Conservation (phyloP, 2,113 vertebrate genomes). For the Actenoides lindsayi region DNA sequence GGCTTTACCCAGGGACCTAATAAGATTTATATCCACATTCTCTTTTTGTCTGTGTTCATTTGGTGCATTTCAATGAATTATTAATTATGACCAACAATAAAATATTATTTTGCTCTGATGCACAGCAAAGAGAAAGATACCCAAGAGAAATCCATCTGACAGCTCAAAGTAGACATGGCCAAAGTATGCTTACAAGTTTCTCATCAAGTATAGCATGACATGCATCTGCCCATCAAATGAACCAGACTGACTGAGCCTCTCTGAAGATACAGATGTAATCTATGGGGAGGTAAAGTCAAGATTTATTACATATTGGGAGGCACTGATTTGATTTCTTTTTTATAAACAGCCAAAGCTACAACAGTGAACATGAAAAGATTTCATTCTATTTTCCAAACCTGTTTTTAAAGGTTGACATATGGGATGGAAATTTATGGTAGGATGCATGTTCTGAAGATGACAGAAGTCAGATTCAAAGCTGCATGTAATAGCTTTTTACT, state of each 20-base stretch:
- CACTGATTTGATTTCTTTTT: constrained; percentile 49
- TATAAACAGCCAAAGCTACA: constrained; percentile 33
- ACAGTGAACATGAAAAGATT: constrained; percentile 33
- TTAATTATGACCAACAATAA: constrained; percentile 83
- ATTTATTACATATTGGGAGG: constrained; percentile 43
- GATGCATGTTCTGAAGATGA: constrained; percentile 1
- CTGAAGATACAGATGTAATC: constrained; percentile 69
- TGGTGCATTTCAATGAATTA: constrained; percentile 82
- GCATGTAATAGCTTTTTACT: constrained; percentile 3
- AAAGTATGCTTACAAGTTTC: constrained; percentile 61
- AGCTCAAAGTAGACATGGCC: constrained; percentile 66
- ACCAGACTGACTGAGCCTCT: constrained; percentile 63
- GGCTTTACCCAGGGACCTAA: constrained; percentile 74
- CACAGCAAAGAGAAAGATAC: constrained; percentile 69
- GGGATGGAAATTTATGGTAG: background rate
- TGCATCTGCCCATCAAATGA: constrained; percentile 73
- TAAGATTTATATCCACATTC: constrained; percentile 76
- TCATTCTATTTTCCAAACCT: constrained; percentile 10
- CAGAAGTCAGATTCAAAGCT: constrained; percentile 23
- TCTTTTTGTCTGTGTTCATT: constrained; percentile 67
- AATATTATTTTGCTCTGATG: constrained; percentile 81
- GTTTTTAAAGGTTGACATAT: constrained; percentile 37
- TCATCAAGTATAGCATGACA: constrained; percentile 58
- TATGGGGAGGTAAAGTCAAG: constrained; percentile 63
- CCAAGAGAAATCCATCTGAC: constrained; percentile 76